Conservation (phyloP, 1,140 invertebrate genomes). For the Drosophila pallidifrons region DNA sequence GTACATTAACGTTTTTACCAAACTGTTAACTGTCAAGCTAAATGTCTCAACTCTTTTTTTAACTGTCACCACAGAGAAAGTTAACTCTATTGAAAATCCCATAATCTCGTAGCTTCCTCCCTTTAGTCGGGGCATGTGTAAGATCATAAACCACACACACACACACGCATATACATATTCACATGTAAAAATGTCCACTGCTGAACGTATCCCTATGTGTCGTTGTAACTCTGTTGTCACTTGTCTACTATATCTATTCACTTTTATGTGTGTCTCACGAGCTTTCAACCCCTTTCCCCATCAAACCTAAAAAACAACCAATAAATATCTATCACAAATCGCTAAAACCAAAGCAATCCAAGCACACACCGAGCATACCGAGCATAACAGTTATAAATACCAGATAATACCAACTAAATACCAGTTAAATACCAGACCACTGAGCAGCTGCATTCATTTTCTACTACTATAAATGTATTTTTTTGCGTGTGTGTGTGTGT, state of each 20-base stretch:
- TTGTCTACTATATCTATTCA: slow-evolving; percentile 36
- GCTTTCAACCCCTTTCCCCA: background rate
- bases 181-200: slow-evolving; percentile 16
- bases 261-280: slow-evolving; percentile 59
- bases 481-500: slow-evolving; percentile 15
- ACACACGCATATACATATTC: slow-evolving; percentile 18
- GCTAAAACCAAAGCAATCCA: slow-evolving; percentile 11
- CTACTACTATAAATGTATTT: slow-evolving; percentile 26
- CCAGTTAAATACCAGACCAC: slow-evolving; percentile 18
- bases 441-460: slow-evolving; percentile 28
- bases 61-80: slow-evolving; percentile 45
- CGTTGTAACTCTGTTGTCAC: slow-evolving; percentile 64
- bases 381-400: slow-evolving; percentile 26
- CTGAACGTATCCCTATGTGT: slow-evolving; percentile 55
- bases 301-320: slow-evolving; percentile 5
- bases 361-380: slow-evolving; percentile 23
- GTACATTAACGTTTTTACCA: too few species aligned
- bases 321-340: slow-evolving; percentile 31
- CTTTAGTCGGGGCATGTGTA: slow-evolving; percentile 65
- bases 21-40: slow-evolving; percentile 17
- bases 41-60: slow-evolving; percentile 36
- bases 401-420: slow-evolving; percentile 24
- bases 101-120: slow-evolving; percentile 40
- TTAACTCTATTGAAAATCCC: slow-evolving; percentile 12
- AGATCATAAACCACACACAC: slow-evolving; percentile 39